Conservation (phyloP, 2,113 vertebrate species). For the Python bivittatus region DNA sequence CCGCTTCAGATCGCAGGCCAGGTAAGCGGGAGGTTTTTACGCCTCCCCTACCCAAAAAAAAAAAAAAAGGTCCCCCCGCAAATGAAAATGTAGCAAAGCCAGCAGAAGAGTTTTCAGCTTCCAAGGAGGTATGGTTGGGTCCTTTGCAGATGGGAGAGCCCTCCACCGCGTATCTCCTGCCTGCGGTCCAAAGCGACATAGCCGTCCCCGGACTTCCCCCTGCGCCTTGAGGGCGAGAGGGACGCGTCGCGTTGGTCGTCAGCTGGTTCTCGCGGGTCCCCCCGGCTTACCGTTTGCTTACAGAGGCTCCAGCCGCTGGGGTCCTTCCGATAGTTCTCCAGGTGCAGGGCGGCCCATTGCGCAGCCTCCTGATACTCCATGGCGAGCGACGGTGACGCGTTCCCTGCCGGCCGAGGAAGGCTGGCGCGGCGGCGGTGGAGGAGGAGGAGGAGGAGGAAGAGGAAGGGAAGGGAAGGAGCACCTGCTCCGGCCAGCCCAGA, state of each 20-base stretch:
- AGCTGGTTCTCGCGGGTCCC: neutral
- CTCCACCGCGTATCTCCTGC: neutral
- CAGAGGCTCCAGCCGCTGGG: slow-evolving; percentile 82
- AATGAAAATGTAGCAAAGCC: neutral
- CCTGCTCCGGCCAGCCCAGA: neutral
- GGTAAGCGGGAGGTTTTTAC: neutral
- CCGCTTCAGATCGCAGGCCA: neutral
- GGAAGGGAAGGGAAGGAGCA: too few species aligned
- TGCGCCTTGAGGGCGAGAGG: neutral
- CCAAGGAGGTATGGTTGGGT: neutral
- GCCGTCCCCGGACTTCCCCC: neutral
- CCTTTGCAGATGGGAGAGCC: neutral
- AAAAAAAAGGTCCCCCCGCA: neutral
- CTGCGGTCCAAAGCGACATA: neutral
- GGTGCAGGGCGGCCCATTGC: slow-evolving; percentile 72
- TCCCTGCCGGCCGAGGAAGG: neutral
- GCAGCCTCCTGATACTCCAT: slow-evolving; percentile 76
- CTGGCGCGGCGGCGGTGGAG: neutral
- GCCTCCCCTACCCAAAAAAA: too few species aligned
- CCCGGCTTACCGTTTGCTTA: slow-evolving; percentile 78
- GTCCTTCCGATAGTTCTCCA: slow-evolving; percentile 80
- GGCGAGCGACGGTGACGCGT: accelerated
- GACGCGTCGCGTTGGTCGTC: neutral
- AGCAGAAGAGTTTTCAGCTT: neutral
- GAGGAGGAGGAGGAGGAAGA: neutral